Conservation (phyloP, 2,113 vertebrate species). For the Calcarius ornatus region DNA sequence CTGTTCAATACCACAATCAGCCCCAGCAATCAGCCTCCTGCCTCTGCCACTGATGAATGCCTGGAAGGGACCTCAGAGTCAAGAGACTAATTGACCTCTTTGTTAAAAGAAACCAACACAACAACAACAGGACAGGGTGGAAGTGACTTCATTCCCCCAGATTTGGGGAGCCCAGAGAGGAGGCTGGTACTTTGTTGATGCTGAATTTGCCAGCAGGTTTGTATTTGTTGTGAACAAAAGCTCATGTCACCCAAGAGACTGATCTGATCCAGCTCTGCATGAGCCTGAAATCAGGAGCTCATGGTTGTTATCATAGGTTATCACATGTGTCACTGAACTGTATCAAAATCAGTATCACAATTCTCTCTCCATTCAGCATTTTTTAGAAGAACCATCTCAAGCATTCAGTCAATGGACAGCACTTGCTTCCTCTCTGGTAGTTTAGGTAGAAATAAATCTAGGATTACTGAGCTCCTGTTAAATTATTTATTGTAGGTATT, state of each 20-base stretch:
- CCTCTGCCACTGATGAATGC: background rate
- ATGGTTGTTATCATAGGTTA: background rate
- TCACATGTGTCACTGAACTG: background rate
- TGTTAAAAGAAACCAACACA: background rate
- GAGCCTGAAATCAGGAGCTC: background rate
- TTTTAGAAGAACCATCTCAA: background rate
- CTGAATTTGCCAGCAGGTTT: background rate
- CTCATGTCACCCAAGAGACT: background rate
- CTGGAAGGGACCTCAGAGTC: background rate
- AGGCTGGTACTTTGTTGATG: background rate
- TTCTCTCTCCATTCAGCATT: accelerated
- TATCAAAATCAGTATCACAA: background rate
- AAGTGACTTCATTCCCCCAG: background rate
- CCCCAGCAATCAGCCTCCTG: conserved; percentile 50
- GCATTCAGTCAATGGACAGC: background rate
- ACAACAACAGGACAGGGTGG: background rate
- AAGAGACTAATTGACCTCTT: background rate
- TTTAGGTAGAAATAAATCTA: background rate
- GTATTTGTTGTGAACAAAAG: background rate
- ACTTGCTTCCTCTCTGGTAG: background rate
- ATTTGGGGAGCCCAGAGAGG: background rate
- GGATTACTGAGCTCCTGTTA: background rate
- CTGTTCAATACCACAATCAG: background rate
- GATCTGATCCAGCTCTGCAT: background rate
- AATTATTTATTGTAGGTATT: background rate